Percentiles rank a stretch among this genome's conserved stretches.
Conservation (phyloP, 2,888 invertebrate genomes). For the Scaptodrosophila latifasciaeformis region DNA sequence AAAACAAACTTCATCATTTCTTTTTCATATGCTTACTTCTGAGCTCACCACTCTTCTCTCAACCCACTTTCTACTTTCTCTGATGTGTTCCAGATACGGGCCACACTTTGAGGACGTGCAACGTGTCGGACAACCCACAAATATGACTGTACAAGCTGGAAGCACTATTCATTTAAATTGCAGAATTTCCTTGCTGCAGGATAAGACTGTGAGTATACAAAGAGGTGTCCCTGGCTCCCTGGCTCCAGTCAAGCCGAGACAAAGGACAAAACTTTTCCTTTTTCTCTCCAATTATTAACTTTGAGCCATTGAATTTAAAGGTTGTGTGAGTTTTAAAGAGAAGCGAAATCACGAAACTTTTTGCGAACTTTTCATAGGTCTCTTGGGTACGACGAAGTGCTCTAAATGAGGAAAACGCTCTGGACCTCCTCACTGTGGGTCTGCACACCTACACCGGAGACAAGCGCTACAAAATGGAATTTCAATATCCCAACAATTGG, state of each 20-base stretch:
- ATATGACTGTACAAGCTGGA: conserved; percentile 84
- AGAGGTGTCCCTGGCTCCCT: no score
- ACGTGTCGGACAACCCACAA: conserved; percentile 79
- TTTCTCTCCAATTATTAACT: no score
- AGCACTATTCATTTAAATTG: conserved; percentile 84
- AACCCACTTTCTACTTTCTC: no score
- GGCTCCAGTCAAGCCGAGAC: no score
- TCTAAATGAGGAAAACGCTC: conserved; percentile 77
- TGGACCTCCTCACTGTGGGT: conserved; percentile 81
- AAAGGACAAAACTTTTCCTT: no score
- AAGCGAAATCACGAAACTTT: no score
- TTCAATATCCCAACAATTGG: conserved; percentile 79
- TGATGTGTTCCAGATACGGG: conserved; percentile 78
- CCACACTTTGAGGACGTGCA: conserved; percentile 81
- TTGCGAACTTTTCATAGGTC: conserved; percentile 76
- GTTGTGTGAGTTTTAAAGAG: no score
- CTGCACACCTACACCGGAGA: conserved; percentile 82
- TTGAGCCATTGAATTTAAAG: no score
- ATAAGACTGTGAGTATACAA: conserved; percentile 81
- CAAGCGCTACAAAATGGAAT: conserved; percentile 77
- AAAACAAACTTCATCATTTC: no score
- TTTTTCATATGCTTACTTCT: no score
- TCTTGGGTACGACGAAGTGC: conserved; percentile 82
- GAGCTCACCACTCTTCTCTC: no score
- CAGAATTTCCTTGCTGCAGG: conserved; percentile 83